These are phyloP conservation scores for Nemoura dubitans DNA, from an alignment of 2,888 invertebrate species.

Conservation along the genomic window DNA sequence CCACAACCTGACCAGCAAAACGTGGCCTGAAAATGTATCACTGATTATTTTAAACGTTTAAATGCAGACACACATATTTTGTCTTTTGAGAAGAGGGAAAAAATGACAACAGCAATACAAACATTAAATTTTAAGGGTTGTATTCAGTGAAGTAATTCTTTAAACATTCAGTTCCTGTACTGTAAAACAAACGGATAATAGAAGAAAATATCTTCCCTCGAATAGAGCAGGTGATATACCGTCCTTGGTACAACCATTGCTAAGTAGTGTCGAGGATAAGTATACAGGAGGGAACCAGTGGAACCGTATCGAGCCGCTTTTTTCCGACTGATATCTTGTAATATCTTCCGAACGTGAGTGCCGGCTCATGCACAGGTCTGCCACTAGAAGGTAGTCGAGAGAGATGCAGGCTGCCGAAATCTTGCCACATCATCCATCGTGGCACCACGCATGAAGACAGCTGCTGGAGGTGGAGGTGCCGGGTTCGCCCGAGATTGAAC, in stretches of 20 bases:
- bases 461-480: not conserved
- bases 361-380: not conserved
- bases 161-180: too few species aligned
- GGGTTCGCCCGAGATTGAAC: not conserved
- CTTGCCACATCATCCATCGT: not conserved
- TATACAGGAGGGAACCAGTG: conserved; percentile 20
- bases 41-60: not conserved
- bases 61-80: not conserved
- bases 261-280: conserved; percentile 29
- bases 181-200: not conserved
- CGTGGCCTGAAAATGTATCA: not conserved
- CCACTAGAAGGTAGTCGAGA: conserved; percentile 21
- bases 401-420: conserved; percentile 24
- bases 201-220: not conserved
- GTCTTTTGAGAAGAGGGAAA: too few species aligned
- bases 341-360: not conserved
- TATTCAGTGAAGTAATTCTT: too few species aligned
- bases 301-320: not conserved
- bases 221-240: conserved; percentile 30
- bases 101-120: too few species aligned
- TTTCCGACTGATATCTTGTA: conserved; percentile 7
- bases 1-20: not conserved
- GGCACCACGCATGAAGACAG: not conserved
- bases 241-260: conserved; percentile 24
- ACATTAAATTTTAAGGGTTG: too few species aligned